phyloP scores from a whole-genome alignment of 92 coral and sea anemone species.

The Actinostola sp. region DNA sequence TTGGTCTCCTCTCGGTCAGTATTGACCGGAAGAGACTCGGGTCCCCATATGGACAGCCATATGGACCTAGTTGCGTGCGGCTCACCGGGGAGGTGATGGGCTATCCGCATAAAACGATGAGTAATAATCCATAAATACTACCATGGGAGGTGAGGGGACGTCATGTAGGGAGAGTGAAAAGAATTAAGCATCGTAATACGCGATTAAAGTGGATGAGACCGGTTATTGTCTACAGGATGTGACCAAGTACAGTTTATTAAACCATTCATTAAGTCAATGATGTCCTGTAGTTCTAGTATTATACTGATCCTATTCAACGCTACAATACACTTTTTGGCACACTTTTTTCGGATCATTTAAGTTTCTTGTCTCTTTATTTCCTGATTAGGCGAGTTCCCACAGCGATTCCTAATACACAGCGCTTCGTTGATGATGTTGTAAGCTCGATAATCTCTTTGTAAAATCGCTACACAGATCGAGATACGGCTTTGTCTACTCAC shows the following conservation, averaged over 20 bases:
- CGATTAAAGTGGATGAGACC: no score
- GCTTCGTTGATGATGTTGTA: neutral
- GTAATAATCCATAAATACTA: neutral
- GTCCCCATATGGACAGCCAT: no score
- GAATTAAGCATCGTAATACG: neutral
- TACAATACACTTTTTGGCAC: neutral
- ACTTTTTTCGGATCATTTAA: neutral
- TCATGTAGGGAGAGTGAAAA: neutral
- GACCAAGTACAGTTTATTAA: no score
- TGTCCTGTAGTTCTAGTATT: neutral
- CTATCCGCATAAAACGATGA: neutral
- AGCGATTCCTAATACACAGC: neutral
- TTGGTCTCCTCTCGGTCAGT: no score
- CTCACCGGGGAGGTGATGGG: neutral
- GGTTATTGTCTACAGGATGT: no score
- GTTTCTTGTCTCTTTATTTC: neutral
- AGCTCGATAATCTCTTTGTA: neutral
- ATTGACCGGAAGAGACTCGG: no score
- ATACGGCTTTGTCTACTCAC: no score
- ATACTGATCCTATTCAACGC: neutral
- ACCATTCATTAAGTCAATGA: neutral
- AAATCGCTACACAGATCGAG: neutral
- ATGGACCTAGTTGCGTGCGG: no score
- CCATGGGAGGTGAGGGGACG: neutral
- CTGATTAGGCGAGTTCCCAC: neutral